Conservation (phyloP, 2,888 invertebrate genomes). For the Cloeon dipterum region DNA sequence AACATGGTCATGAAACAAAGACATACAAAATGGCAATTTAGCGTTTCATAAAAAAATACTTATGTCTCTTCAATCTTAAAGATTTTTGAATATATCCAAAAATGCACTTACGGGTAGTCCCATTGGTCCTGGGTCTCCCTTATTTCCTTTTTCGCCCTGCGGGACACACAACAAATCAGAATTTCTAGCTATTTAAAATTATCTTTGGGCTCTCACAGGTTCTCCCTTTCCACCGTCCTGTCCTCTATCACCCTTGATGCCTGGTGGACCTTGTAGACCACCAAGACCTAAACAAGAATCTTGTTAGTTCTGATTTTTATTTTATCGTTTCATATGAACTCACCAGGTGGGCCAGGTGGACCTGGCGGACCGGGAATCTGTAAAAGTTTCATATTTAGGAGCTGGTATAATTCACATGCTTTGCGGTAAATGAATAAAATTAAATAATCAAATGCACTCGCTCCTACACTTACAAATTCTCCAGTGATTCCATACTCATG, state of each 20-base stretch:
- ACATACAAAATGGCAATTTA: too few relatives aligned
- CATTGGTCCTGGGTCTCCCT: slow-evolving; percentile 82
- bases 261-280: slow-evolving; percentile 62
- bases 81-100: too few relatives aligned
- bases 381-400: slow-evolving; percentile 10
- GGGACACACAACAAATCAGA: slow-evolving; percentile 12
- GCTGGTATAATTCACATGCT: neutral
- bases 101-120: slow-evolving; percentile 88
- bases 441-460: neutral
- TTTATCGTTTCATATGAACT: too few relatives aligned
- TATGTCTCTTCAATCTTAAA: neutral
- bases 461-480: slow-evolving; percentile 40
- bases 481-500: slow-evolving; percentile 48
- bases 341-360: slow-evolving; percentile 58
- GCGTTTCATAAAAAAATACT: too few relatives aligned
- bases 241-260: slow-evolving; percentile 68
- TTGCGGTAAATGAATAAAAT: too few relatives aligned
- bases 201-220: slow-evolving; percentile 25
- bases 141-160: slow-evolving; percentile 59
- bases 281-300: too few relatives aligned
- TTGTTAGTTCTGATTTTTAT: too few relatives aligned
- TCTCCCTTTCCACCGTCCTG: slow-evolving; percentile 64
- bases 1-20: too few relatives aligned
- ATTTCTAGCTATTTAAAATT: neutral
- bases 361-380: slow-evolving; percentile 21